Base-by-base conservation (phyloP, 2,888 invertebrate genomes). In the Apodemia duryi region DNA sequence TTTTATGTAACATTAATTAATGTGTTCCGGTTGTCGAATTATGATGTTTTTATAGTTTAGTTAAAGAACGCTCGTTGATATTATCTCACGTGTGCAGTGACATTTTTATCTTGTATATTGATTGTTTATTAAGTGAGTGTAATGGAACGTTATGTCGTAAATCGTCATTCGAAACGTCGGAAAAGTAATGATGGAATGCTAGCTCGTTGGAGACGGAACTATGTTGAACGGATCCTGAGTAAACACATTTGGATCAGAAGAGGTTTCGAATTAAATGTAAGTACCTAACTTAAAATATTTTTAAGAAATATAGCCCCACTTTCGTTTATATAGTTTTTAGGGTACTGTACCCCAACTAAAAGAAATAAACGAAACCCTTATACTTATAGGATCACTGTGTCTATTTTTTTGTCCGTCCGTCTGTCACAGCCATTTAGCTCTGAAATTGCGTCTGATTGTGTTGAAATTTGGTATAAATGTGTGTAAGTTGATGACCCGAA, bases 201-300 rank as follows among this genome's bases (percentile, higher is more conserved):
- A 52, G 76, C 82, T 0, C 82, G 79, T 74, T 91, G 91, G 89
- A 78, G 82, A 63, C 84, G 77, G 72, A 90, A 88, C 74, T 91
- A 84, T 67, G 78, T 81, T 6, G 78, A 77, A 57, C 80, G 81
- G 65, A 77, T 85, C 65, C 77, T 90, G 69, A 81, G 75, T 52
- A 86, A 77, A 66, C 80, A 82, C 13, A 80, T 83, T 29, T 90
- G 91, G 90, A 75, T 87, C 51, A 85, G 81, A 51, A 86, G 80
- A 71, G 84, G 88, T 77, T 91, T 87, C 70, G 86, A 91, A 75
- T 81, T 91, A 68, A 83, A 86, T 70, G 91, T 91, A 71, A 88
- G 90, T 86, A 21, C 32, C 38, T 10, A 21, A 51, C 21, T 32
- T 3, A 32, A 3, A 43, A 64, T 49, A 41, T 52, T 65, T 13